These are phyloP conservation scores for Mechanitis mazaeus DNA, from an alignment of 2,888 invertebrate species.

Conservation along the genomic window DNA sequence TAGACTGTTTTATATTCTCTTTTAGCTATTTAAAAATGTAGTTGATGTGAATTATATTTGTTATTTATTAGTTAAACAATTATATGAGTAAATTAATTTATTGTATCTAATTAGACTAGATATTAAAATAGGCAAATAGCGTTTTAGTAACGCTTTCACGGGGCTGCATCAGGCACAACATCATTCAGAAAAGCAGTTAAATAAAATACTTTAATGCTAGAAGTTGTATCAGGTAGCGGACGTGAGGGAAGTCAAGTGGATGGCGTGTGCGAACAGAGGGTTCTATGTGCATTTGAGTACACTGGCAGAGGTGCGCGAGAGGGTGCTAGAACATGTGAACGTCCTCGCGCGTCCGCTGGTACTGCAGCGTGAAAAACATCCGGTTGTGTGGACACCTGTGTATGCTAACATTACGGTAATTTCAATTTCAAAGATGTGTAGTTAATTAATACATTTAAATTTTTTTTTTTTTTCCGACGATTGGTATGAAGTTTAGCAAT, in stretches of 20 bases:
- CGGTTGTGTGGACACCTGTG: slow-evolving; percentile 97
- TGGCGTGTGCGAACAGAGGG: slow-evolving; percentile 98
- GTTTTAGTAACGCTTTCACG: slow-evolving; percentile 22
- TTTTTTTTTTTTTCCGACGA: too few species aligned
- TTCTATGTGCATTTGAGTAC: slow-evolving; percentile 98
- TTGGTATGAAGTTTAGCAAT: too few species aligned
- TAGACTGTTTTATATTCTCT: too few species aligned
- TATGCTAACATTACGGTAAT: slow-evolving; percentile 93
- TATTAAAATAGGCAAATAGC: slow-evolving; percentile 8
- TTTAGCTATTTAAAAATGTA: too few species aligned
- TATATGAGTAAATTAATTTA: too few species aligned
- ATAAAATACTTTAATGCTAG: slow-evolving; percentile 35
- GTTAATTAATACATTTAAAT: not conserved
- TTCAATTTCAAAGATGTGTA: not conserved
- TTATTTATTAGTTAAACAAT: too few species aligned
- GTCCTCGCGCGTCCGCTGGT: slow-evolving; percentile 98
- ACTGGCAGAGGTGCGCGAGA: slow-evolving; percentile 97
- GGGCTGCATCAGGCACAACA: slow-evolving; percentile 34
- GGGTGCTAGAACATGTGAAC: slow-evolving; percentile 96
- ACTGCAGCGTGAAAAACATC: slow-evolving; percentile 87
- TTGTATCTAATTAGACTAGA: too few species aligned
- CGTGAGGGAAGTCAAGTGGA: slow-evolving; percentile 95
- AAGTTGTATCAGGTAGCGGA: slow-evolving; percentile 81
- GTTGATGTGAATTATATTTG: too few species aligned
- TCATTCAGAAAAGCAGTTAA: slow-evolving; percentile 17